A percentile compares a stretch with the other conserved stretches of the same genome.
Conservation (phyloP, 2,113 vertebrate genomes). For the Ifrita kowaldi region DNA sequence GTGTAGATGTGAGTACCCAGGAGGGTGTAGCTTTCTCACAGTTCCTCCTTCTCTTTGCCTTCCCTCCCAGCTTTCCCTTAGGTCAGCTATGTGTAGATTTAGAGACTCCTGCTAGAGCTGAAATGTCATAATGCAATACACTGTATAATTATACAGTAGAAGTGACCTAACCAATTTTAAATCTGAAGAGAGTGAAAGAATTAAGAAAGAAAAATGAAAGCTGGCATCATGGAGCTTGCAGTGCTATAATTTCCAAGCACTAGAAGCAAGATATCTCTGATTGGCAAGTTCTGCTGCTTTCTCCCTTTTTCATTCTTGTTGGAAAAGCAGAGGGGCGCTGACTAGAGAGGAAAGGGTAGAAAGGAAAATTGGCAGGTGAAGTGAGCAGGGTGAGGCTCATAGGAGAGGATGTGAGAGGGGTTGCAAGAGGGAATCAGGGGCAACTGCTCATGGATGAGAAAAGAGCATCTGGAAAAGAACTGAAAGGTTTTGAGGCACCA, state of each 20-base stretch:
- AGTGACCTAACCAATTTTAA: background rate
- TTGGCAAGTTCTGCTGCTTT: background rate
- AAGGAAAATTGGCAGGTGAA: background rate
- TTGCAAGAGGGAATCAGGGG: background rate
- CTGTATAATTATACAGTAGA: background rate
- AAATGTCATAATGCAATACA: background rate
- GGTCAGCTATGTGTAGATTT: background rate
- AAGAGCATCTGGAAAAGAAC: background rate
- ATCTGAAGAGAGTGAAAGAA: background rate
- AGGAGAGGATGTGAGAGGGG: background rate
- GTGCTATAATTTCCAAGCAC: background rate
- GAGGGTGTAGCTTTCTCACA: background rate
- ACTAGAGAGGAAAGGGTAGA: background rate
- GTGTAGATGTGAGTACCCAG: background rate
- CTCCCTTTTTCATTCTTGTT: background rate
- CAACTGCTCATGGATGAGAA: background rate
- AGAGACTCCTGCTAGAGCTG: background rate
- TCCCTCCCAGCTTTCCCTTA: accelerated
- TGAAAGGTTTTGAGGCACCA: background rate
- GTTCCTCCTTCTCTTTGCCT: background rate
- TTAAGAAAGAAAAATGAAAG: background rate
- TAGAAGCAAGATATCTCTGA: background rate
- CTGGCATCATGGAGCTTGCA: background rate
- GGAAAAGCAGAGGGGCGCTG: background rate
- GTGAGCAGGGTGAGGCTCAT: background rate